phyloP scores from a whole-genome alignment of 2,113 vertebrate genomes.

The Pycnonotus jocosus region DNA sequence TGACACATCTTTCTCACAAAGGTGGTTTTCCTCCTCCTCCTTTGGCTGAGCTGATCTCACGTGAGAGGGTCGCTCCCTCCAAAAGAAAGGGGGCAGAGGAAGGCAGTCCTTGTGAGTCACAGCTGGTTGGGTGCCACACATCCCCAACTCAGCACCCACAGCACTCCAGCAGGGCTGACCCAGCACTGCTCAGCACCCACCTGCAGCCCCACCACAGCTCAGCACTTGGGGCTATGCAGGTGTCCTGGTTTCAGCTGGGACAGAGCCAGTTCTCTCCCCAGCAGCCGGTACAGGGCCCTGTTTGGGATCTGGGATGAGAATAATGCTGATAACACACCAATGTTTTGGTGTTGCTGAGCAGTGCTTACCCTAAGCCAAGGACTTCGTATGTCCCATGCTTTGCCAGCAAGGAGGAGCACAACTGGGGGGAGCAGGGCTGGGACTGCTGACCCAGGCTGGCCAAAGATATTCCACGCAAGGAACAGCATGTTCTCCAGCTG shows the following conservation, averaged over 20 bases:
- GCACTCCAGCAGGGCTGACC: neutral
- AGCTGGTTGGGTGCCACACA: neutral
- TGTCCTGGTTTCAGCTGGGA: neutral
- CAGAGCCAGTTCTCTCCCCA: neutral
- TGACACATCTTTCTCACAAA: neutral
- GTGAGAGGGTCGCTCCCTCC: accelerated
- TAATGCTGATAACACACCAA: neutral
- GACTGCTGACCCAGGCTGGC: neutral
- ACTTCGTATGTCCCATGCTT: neutral
- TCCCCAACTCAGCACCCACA: accelerated
- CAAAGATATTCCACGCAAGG: neutral
- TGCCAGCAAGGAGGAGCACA: neutral
- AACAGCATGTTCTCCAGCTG: neutral
- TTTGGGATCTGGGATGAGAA: neutral
- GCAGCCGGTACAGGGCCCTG: accelerated
- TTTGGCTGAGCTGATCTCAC: accelerated
- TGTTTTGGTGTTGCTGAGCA: neutral
- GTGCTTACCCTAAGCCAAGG: neutral
- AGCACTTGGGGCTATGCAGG: neutral
- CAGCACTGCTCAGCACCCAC: accelerated
- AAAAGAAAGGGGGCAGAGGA: neutral
- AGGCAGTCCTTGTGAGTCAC: neutral
- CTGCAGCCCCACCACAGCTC: neutral
- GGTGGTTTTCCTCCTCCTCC: neutral
- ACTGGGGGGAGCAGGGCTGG: neutral